These are phyloP conservation scores for Epinephelus awoara DNA, from an alignment of 2,797 vertebrate genomes.

Conservation along the genomic window DNA sequence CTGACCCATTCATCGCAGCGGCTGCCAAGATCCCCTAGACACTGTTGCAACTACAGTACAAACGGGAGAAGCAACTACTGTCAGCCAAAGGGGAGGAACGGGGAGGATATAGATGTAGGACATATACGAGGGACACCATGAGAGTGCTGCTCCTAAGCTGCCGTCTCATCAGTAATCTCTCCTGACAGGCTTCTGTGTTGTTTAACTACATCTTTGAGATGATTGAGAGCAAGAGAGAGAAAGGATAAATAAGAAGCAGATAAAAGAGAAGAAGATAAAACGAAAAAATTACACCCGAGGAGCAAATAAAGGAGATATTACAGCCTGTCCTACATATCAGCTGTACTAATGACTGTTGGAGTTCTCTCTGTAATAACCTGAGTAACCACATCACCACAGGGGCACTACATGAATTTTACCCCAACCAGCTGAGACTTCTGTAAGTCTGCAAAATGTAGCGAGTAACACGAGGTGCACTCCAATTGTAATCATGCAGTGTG, in stretches of 20 bases:
- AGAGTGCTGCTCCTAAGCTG: conserved; percentile 54
- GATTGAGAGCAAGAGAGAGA: conserved; percentile 49
- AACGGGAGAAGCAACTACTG: conserved; percentile 44
- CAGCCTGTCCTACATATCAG: conserved; percentile 72
- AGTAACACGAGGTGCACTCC: conserved; percentile 59
- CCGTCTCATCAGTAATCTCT: conserved; percentile 58
- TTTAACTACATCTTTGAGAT: conserved; percentile 62
- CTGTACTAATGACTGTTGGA: conserved; percentile 70
- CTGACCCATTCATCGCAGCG: conserved; percentile 47
- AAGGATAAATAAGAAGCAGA: conserved; percentile 65
- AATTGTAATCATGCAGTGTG: conserved; percentile 69
- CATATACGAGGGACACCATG: conserved; percentile 41
- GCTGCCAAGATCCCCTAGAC: conserved; percentile 34
- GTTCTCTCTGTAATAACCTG: conserved; percentile 66
- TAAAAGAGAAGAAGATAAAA: conserved; percentile 66
- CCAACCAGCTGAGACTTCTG: conserved; percentile 61
- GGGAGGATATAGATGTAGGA: conserved; percentile 56
- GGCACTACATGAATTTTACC: conserved; percentile 63
- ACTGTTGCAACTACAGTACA: conserved; percentile 47
- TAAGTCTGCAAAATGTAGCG: conserved; percentile 59
- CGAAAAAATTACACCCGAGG: conserved; percentile 56
- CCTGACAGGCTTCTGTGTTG: conserved; percentile 64
- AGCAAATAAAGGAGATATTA: conserved; percentile 66
- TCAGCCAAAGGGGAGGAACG: conserved; percentile 38
- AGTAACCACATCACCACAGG: conserved; percentile 71